phyloP scores from a whole-genome alignment of 2,113 vertebrate species.

The Phocoena sinus region DNA sequence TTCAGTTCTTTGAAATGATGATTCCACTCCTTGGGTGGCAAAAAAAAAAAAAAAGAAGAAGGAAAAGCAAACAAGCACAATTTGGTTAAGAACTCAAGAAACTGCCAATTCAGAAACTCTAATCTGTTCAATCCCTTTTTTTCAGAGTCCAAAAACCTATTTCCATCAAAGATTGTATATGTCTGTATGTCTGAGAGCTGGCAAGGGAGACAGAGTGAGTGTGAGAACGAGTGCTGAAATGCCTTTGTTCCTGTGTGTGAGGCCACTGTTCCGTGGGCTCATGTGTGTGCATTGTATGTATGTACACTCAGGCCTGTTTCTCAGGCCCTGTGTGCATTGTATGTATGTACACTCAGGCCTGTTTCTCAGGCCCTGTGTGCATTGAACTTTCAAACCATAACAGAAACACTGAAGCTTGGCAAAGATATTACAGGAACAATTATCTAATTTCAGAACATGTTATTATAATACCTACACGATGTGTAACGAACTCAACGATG shows the following conservation, averaged over 20 bases:
- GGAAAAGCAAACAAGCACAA: constrained; percentile 35
- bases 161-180: neutral
- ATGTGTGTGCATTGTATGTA: neutral
- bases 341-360: neutral
- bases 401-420: constrained; percentile 32
- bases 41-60: neutral
- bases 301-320: neutral
- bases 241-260: neutral
- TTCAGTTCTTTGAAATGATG: constrained; percentile 52
- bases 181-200: neutral
- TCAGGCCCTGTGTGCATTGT: neutral
- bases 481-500: constrained; percentile 68
- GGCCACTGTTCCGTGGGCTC: neutral
- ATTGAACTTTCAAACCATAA: constrained; percentile 56
- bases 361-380: constrained; percentile 10
- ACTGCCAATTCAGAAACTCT: constrained; percentile 44
- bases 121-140: constrained; percentile 2
- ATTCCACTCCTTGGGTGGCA: constrained; percentile 56
- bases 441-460: constrained; percentile 41
- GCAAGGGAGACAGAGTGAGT: neutral
- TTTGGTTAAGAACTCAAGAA: constrained; percentile 43
- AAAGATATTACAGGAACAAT: constrained; percentile 65
- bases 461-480: constrained; percentile 72
- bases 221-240: neutral
- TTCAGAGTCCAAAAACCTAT: constrained; percentile 21